Conservation (phyloP, 2,113 vertebrate genomes). For the Oenanthe melanoleuca region DNA sequence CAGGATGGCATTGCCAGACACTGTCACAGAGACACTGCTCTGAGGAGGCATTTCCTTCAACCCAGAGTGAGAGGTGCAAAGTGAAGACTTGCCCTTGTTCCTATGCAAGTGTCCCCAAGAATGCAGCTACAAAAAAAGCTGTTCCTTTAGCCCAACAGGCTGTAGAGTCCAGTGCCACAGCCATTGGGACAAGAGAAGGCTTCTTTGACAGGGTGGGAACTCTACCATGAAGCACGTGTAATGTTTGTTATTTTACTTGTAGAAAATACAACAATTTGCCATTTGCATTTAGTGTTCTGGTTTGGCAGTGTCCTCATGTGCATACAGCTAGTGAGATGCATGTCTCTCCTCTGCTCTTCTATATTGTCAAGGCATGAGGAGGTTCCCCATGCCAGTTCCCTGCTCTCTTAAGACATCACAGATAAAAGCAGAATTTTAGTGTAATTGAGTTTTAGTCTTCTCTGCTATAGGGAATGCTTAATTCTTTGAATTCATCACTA, state of each 20-base stretch:
- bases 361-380: rapidly evolving
- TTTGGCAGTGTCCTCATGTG: neutral
- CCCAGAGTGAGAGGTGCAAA: neutral
- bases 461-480: neutral
- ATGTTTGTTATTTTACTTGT: neutral
- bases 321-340: neutral
- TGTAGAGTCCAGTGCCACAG: neutral
- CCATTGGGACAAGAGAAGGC: neutral
- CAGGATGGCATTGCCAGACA: neutral
- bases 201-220: neutral
- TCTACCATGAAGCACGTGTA: neutral
- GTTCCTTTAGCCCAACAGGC: neutral
- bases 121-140: neutral
- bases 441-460: neutral
- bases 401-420: neutral
- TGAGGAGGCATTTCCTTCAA: neutral
- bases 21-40: neutral
- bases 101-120: neutral
- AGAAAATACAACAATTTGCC: neutral
- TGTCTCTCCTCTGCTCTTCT: neutral
- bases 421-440: neutral
- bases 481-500: neutral
- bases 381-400: neutral
- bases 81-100: neutral
- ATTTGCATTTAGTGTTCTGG: neutral